Conservation (phyloP, 1,140 invertebrate genomes). For the Cydia fagiglandana region DNA sequence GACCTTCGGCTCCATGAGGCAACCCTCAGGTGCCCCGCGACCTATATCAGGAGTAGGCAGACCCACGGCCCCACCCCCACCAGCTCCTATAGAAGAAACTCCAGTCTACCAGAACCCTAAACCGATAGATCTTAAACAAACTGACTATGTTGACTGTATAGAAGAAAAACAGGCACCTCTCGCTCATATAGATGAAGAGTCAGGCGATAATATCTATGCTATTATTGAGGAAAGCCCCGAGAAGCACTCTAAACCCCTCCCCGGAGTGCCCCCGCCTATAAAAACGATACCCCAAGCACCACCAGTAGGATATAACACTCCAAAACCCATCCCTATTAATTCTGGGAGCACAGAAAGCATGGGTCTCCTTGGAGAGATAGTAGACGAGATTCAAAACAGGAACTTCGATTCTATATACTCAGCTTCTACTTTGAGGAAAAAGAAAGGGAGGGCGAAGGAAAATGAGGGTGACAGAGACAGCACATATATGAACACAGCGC, state of each 20-base stretch:
- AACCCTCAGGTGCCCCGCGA: slow-evolving; percentile 80
- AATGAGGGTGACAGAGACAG: slow-evolving; percentile 64
- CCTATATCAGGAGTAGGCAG: slow-evolving; percentile 85
- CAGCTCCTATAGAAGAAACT: slow-evolving; percentile 74
- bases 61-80: slow-evolving; percentile 82
- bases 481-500: slow-evolving; percentile 71
- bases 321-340: slow-evolving; percentile 75
- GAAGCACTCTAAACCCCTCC: slow-evolving; percentile 59
- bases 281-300: slow-evolving; percentile 63
- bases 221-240: slow-evolving; percentile 87
- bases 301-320: slow-evolving; percentile 77
- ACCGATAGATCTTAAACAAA: slow-evolving; percentile 59
- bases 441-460: slow-evolving; percentile 75
- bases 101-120: slow-evolving; percentile 79
- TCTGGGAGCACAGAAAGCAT: slow-evolving; percentile 81
- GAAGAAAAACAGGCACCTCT: slow-evolving; percentile 81
- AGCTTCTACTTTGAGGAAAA: slow-evolving; percentile 84
- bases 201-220: slow-evolving; percentile 90
- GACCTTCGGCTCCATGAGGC: slow-evolving; percentile 89
- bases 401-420: slow-evolving; percentile 93
- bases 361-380: slow-evolving; percentile 90
- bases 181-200: slow-evolving; percentile 83
- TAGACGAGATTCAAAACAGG: slow-evolving; percentile 90
- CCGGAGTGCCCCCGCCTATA: slow-evolving; percentile 43
- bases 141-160: slow-evolving; percentile 88